Evolutionary conservation across 2,888 invertebrate genomes (phyloP), one percentile per base, ranked within the genome.

Genomic region (Nymphalis c-album): DNA sequence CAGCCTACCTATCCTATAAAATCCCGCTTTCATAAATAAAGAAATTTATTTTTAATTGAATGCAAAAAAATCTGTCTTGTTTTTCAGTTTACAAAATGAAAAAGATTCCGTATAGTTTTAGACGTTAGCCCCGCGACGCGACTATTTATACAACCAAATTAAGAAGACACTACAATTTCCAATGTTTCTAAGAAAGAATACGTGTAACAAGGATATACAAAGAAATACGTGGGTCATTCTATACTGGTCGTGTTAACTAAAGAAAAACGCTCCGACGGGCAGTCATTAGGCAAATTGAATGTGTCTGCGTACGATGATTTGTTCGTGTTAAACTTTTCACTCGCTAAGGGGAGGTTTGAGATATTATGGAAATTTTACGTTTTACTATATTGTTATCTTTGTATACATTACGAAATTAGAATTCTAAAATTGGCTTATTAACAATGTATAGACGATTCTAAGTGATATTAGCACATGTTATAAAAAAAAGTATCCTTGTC

Each of bases 221-320:
- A 57, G 57, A 57, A 57, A n/a, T 57, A 40, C 57, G 10, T 10
- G 40, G 47, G 26, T 60, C 46, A 48, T n/a, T 1, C 18, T 59
- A 26, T 8, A 18, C 46, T 31, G 31, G 45, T 18, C 16, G 60
- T 48, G 47, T n/a, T 53, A 46, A 16, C 53, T 53, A 10, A 13
- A 35, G 53, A 51, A 53, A 65, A 26, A 53, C 26, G 26, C 26
- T 31, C 60, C 60, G 53, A 18, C 51, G 51, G 31, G 35, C 31
- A 57, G 65, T 66, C 55, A 55, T 66, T 48, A 66, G 40, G 35
- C 48, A 65, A 65, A 65, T 65, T 65, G 47, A 55, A 65, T 53
- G 46, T 58, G 53, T 65, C 46, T 60, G 60, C 50, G 53, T 55
- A 35, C 65, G 45, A 53, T 65, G 65, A 65, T 65, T 60, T 60